Conservation (phyloP, 2,888 invertebrate species). For the Drosophila stalkeri region DNA sequence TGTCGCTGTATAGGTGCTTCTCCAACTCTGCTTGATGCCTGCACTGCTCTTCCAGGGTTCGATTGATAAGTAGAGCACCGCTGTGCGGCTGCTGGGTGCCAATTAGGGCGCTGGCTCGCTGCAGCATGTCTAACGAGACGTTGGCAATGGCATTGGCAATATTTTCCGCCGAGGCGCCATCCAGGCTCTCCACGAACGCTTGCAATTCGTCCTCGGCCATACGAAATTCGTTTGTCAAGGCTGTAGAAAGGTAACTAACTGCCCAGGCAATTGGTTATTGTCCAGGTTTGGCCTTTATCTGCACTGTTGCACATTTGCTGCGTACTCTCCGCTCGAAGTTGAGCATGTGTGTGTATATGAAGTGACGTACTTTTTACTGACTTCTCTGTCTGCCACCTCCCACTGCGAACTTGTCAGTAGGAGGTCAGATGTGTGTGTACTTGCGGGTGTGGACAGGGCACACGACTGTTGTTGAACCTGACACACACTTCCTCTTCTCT, state of each 20-base stretch:
- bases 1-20: constrained; percentile 8
- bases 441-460: constrained; percentile 47
- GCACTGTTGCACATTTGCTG: constrained; percentile 24
- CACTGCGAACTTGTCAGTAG: constrained; percentile 36
- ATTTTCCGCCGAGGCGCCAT: constrained; percentile 57
- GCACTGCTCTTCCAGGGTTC: constrained; percentile 72
- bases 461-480: constrained; percentile 49
- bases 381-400: constrained; percentile 5
- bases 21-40: constrained; percentile 62
- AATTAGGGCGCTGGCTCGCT: constrained; percentile 72
- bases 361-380: constrained; percentile 29
- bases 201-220: constrained; percentile 75
- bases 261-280: background rate
- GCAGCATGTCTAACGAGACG: constrained; percentile 76
- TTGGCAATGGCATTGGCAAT: constrained; percentile 74
- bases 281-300: constrained; percentile 13
- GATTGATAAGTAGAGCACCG: constrained; percentile 59
- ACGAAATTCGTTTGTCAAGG: background rate
- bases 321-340: background rate
- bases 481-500: constrained; percentile 39
- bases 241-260: background rate
- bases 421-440: constrained; percentile 25
- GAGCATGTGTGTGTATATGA: constrained; percentile 10
- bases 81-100: constrained; percentile 56
- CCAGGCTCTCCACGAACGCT: constrained; percentile 72